Percentiles rank a stretch among this genome's conserved stretches.
Conservation (phyloP, 2,113 vertebrate species). For the Strix uralensis region DNA sequence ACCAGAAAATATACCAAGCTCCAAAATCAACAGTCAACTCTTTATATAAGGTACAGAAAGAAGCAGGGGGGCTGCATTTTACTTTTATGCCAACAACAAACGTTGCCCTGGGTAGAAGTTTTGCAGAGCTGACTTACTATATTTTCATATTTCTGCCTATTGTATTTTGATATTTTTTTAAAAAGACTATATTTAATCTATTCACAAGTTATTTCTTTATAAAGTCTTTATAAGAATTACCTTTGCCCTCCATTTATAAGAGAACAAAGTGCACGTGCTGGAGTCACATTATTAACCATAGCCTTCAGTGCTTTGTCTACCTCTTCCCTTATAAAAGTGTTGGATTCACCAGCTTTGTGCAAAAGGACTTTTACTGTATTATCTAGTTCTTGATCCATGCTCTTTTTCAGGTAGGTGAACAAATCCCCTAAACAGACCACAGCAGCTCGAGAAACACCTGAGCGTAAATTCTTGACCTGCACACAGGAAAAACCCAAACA, state of each 20-base stretch:
- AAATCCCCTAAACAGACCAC: slow-evolving; percentile 88
- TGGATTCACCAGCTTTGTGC: slow-evolving; percentile 90
- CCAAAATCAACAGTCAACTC: neutral
- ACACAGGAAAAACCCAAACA: slow-evolving; percentile 53
- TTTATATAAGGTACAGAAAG: neutral
- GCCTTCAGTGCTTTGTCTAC: slow-evolving; percentile 88
- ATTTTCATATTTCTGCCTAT: neutral
- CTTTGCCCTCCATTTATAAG: slow-evolving; percentile 88
- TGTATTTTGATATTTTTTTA: neutral
- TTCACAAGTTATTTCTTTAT: neutral
- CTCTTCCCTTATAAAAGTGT: slow-evolving; percentile 92
- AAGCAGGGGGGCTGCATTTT: neutral
- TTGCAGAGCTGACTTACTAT: neutral
- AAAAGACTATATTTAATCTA: neutral
- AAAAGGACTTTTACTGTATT: slow-evolving; percentile 85
- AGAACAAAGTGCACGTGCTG: slow-evolving; percentile 82
- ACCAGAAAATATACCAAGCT: neutral
- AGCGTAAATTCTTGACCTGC: slow-evolving; percentile 95
- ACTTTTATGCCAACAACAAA: neutral
- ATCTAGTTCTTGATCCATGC: slow-evolving; percentile 95
- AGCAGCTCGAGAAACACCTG: slow-evolving; percentile 91
- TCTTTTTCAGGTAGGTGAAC: slow-evolving; percentile 85
- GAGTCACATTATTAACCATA: slow-evolving; percentile 92
- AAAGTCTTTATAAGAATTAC: slow-evolving; percentile 71
- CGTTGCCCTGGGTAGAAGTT: neutral